Evolutionary conservation across 2,888 invertebrate genomes (phyloP), one percentile per base, ranked within the genome.

Genomic region (Caenorhabditis sp.): DNA sequence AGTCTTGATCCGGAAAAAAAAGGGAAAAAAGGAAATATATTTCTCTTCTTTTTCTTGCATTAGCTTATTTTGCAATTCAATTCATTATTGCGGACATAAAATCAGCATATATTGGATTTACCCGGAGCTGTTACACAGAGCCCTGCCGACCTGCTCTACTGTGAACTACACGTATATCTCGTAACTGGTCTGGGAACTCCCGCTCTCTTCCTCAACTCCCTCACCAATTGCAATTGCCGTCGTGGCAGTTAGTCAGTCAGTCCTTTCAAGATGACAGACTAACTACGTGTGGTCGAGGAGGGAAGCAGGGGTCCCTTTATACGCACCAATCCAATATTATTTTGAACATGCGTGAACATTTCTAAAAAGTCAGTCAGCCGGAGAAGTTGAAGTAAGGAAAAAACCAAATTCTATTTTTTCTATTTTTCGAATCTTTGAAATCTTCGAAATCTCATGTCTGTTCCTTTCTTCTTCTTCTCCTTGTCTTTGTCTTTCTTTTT

Each of bases 11-110:
- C 47, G 35, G 58, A 37, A 67, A 26, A 35, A 28, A 26, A 32
- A 40, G 13, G 18, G 53, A 50, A 77, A 77, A 77, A 77, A 50
- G 60, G 56, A 58, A 70, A 78, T 60, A n/a, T n/a, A 61, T 78
- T 26, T 70, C 64, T 69, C 35, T 35, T 55, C 40, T 61, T 64
- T 56, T 72, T 65, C 64, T 70, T 78, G 69, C 78, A 80, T 68
- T 69, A 69, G 61, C 80, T 80, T 80, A 69, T 72, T 80, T 80
- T 80, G 80, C 80, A 80, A 80, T 80, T 80, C 80, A 80, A 80
- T 80, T 80, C 69, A 74, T 80, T 80, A 80, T 80, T 72, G 60
- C 67, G 68, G 67, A 56, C 67, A 72, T 72, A 61, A 69, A 80
- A 74, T 80, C 80, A 80, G 69, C 80, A 80, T 80, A 80, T 74